Evolutionary conservation across 2,113 vertebrate genomes (phyloP).

Genomic region (Gobio gobio): DNA sequence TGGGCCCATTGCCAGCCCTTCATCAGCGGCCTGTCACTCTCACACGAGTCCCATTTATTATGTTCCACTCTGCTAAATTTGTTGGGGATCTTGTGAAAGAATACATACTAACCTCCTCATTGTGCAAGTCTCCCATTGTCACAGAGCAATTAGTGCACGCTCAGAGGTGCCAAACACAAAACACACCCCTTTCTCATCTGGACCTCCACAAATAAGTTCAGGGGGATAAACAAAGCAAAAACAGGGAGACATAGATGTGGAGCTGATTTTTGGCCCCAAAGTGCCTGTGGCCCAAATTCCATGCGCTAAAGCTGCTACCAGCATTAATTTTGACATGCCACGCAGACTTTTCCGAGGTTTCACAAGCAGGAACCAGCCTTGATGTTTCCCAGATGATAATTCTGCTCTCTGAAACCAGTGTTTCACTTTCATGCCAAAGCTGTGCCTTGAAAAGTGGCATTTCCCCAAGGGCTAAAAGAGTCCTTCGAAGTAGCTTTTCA

Average conservation of each 20-base stretch:
- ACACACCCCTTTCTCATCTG: not conserved
- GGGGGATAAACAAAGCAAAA: not conserved
- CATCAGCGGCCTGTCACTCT: slow-evolving; percentile 61
- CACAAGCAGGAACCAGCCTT: slow-evolving; percentile 26
- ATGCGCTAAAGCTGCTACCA: slow-evolving; percentile 5
- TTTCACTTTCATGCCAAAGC: not conserved
- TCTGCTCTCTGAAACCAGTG: slow-evolving; percentile 20
- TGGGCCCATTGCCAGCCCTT: slow-evolving; percentile 61
- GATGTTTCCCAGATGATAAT: slow-evolving; percentile 39
- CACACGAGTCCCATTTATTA: slow-evolving; percentile 59
- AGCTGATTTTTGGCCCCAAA: not conserved
- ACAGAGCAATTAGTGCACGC: slow-evolving; percentile 51
- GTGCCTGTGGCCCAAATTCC: not conserved
- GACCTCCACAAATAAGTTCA: not conserved
- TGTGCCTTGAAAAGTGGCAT: not conserved
- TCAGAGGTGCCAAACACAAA: slow-evolving; percentile 20
- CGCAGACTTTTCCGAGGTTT: slow-evolving; percentile 11
- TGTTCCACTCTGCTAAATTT: slow-evolving; percentile 59
- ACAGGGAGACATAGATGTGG: not conserved
- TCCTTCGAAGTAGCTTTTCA: not conserved
- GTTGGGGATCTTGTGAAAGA: slow-evolving; percentile 62
- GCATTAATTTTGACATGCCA: not conserved
- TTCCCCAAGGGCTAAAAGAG: not conserved
- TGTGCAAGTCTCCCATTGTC: slow-evolving; percentile 52
- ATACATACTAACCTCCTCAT: not conserved